phyloP scores from a whole-genome alignment of 2,113 vertebrate species.

The Gasterosteus aculeatus region DNA sequence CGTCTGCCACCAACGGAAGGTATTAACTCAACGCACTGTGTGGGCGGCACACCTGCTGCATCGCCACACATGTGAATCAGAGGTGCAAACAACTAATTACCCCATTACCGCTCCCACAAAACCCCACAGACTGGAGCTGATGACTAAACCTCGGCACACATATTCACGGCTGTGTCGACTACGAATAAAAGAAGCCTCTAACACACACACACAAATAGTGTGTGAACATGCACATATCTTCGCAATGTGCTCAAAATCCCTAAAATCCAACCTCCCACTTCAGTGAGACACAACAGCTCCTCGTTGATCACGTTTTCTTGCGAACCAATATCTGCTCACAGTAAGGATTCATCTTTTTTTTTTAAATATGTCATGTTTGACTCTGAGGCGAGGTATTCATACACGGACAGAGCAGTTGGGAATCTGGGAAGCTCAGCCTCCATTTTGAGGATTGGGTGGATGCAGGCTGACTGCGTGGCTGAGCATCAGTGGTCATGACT shows the following conservation, averaged over 20 bases:
- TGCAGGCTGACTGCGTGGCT: conserved; percentile 60
- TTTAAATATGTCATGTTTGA: neutral
- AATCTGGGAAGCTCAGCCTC: conserved; percentile 47
- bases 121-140: conserved; percentile 9
- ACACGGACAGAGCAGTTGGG: conserved; percentile 17
- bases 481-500: conserved; percentile 71
- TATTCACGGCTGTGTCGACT: conserved; percentile 23
- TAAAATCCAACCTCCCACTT: neutral
- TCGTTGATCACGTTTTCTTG: conserved; percentile 9
- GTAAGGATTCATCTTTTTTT: neutral
- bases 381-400: conserved; percentile 1
- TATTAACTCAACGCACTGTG: neutral
- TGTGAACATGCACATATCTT: neutral
- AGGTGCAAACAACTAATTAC: conserved; percentile 20
- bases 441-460: conserved; percentile 70
- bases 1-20: conserved; percentile 3
- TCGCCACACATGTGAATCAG: neutral
- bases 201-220: neutral
- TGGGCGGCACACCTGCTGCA: conserved; percentile 23
- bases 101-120: conserved; percentile 11
- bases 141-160: conserved; percentile 36
- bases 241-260: conserved; percentile 7
- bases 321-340: conserved; percentile 17
- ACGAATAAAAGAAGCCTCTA: conserved; percentile 12
- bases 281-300: neutral